phyloP scores from a whole-genome alignment of 2,888 invertebrate species.

The Heliconius aoede region DNA sequence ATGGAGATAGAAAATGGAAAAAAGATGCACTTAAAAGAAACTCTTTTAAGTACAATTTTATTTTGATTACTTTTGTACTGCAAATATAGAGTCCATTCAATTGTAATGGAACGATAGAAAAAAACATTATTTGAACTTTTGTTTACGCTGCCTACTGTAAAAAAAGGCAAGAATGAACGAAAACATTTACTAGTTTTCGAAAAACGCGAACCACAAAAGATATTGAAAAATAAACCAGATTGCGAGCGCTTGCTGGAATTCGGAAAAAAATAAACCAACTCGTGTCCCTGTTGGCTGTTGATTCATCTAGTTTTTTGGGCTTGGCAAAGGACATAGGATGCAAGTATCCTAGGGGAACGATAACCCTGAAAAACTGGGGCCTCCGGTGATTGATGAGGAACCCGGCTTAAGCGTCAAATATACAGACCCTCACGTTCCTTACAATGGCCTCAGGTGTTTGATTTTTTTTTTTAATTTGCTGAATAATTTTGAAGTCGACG shows the following conservation, averaged over 20 bases:
- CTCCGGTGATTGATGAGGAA: constrained; percentile 77
- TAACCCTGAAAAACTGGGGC: constrained; percentile 72
- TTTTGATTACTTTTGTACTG: constrained; percentile 3
- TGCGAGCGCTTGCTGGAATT: constrained; percentile 42
- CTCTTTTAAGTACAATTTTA: constrained; percentile 16
- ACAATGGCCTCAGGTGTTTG: constrained; percentile 69
- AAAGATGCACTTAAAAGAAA: constrained; percentile 20
- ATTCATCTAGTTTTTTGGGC: constrained; percentile 59
- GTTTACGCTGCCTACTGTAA: neutral
- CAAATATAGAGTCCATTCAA: neutral
- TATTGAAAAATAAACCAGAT: constrained; percentile 42
- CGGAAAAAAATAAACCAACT: constrained; percentile 56
- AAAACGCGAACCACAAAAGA: constrained; percentile 42
- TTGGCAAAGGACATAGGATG: constrained; percentile 45
- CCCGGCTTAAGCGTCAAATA: constrained; percentile 68
- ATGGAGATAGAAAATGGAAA: constrained; percentile 35
- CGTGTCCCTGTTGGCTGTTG: constrained; percentile 56
- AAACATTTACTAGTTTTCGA: constrained; percentile 32
- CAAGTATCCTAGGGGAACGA: constrained; percentile 59
- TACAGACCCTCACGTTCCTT: constrained; percentile 69
- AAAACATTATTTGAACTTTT: neutral
- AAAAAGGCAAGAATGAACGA: neutral
- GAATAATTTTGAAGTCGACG: constrained; percentile 23
- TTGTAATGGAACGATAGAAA: neutral
- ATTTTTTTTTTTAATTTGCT: constrained; percentile 42